Evolutionary conservation across 2,888 invertebrate genomes (phyloP).

Genomic region (Itoplectis maculator): DNA sequence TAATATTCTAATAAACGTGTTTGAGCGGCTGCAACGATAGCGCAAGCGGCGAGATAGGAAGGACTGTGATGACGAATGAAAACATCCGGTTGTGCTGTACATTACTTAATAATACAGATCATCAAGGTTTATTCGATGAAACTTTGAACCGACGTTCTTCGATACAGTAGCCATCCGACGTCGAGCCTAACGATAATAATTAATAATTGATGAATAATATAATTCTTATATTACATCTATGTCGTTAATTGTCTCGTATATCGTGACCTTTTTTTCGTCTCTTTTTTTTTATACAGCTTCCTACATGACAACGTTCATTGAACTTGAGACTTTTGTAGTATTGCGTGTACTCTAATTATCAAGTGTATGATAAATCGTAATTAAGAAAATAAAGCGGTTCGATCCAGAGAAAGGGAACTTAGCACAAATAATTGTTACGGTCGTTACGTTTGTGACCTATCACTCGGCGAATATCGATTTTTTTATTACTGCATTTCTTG

Average conservation of each 20-base stretch:
- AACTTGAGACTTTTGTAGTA: conserved; percentile 18
- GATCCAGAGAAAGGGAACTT: background rate
- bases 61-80: conserved; percentile 20
- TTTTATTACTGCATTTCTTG: conserved; percentile 19
- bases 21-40: background rate
- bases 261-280: conserved; percentile 8
- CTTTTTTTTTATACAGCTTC: conserved; percentile 14
- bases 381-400: conserved; percentile 11
- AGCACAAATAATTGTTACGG: background rate
- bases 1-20: conserved; percentile 13
- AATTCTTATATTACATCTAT: conserved; percentile 58
- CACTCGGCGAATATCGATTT: background rate
- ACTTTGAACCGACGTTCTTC: conserved; percentile 37
- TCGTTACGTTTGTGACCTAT: background rate
- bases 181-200: conserved; percentile 54
- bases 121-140: conserved; percentile 56
- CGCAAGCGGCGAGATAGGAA: background rate
- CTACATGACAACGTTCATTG: conserved; percentile 27
- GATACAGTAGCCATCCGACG: conserved; percentile 43
- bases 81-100: conserved; percentile 46
- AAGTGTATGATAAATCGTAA: conserved; percentile 10
- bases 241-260: conserved; percentile 36
- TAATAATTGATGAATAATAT: conserved; percentile 43
- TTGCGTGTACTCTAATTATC: background rate
- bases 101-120: conserved; percentile 64